phyloP scores from a whole-genome alignment of 2,113 vertebrate species.

The Macrotis lagotis region DNA sequence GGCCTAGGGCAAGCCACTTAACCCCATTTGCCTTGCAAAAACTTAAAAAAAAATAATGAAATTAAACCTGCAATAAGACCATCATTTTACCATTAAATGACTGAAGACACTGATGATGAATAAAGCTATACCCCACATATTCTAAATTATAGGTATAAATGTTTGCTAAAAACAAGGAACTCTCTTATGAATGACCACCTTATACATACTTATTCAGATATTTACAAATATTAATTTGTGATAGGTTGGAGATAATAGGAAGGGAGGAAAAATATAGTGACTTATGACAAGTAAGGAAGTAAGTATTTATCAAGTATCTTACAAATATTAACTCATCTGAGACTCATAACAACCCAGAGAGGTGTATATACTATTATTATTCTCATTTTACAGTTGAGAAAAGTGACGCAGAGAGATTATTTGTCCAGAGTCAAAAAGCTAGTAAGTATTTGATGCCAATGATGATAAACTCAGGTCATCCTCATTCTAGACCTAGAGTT shows the following conservation, averaged over 20 bases:
- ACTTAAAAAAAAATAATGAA: no score
- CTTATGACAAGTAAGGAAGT: background rate
- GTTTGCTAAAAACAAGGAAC: background rate
- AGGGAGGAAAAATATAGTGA: background rate
- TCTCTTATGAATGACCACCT: background rate
- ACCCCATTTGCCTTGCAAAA: no score
- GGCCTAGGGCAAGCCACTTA: no score
- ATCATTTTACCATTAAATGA: background rate
- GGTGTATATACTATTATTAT: background rate
- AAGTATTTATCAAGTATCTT: background rate
- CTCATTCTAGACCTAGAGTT: background rate
- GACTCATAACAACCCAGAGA: background rate
- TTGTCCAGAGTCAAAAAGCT: background rate
- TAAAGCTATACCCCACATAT: background rate
- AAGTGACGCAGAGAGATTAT: background rate
- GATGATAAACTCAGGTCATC: background rate
- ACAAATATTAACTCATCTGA: background rate
- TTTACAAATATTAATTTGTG: background rate
- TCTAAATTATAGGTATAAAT: background rate
- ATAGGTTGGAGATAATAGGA: background rate
- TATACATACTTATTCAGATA: background rate
- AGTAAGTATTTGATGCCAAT: background rate
- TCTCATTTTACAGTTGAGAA: background rate
- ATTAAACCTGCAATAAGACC: background rate
- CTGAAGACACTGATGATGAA: background rate